Evolutionary conservation across 64 coral and sea anemone species (phyloP).

Genomic region (Acropora yongei): DNA sequence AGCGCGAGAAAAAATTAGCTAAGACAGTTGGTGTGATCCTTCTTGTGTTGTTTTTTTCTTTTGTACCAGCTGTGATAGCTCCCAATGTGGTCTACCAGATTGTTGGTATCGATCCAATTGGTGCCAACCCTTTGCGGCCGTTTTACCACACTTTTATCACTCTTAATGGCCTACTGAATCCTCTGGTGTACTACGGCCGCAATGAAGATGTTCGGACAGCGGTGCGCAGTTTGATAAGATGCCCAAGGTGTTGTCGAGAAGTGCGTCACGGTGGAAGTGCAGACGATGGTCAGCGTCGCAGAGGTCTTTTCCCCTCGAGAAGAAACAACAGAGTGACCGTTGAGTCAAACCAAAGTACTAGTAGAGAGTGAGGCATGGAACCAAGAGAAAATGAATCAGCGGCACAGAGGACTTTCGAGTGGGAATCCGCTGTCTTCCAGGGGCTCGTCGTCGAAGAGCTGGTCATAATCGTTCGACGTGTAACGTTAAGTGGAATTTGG

Average conservation of each 20-base stretch:
- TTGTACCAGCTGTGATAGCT: neutral
- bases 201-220: neutral
- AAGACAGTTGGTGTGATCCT: conserved; percentile 17
- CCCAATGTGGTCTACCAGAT: neutral
- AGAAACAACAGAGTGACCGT: too few species aligned
- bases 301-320: too few species aligned
- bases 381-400: too few species aligned
- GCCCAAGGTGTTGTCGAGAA: neutral
- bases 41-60: neutral
- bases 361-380: too few species aligned
- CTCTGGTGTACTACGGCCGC: neutral
- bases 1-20: conserved; percentile 4
- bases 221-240: neutral
- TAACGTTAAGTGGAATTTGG: too few species aligned
- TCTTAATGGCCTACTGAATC: neutral
- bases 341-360: too few species aligned
- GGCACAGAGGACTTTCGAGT: too few species aligned
- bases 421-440: too few species aligned
- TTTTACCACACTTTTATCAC: neutral
- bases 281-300: too few species aligned
- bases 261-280: neutral
- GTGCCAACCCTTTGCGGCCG: neutral
- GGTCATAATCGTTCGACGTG: too few species aligned
- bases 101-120: neutral
- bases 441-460: too few species aligned